phyloP scores from a whole-genome alignment of 2,888 invertebrate genomes.

The Periphyllus acericola region DNA sequence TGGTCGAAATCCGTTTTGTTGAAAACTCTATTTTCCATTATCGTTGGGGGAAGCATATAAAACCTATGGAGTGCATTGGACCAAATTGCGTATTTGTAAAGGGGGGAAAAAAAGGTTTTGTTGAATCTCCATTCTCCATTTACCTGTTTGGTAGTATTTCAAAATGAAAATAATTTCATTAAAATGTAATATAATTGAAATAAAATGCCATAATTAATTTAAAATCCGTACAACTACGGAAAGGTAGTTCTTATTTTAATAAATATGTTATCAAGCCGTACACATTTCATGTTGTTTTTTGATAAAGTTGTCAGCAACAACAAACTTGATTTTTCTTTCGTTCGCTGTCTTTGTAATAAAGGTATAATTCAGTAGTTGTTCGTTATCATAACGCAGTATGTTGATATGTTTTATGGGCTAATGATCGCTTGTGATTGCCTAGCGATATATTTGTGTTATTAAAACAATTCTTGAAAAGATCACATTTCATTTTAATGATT shows the following conservation, averaged over 20 bases:
- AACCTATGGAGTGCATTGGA: conserved; percentile 6
- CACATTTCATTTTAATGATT: background rate
- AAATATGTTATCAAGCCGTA: no score
- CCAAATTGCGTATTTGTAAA: background rate
- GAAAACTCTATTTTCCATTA: background rate
- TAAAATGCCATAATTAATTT: background rate
- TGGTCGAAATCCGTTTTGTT: conserved; percentile 27
- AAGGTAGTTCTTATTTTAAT: background rate
- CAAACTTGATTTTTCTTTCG: background rate
- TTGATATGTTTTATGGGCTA: background rate
- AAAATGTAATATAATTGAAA: background rate
- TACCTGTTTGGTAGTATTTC: background rate
- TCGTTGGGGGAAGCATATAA: background rate
- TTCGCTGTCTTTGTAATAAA: background rate
- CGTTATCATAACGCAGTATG: no score
- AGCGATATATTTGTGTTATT: background rate
- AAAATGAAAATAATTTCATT: background rate
- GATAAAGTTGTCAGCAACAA: background rate
- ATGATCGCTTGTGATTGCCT: background rate
- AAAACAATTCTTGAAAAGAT: background rate
- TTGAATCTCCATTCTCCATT: background rate
- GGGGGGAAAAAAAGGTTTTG: background rate
- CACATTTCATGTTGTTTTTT: no score
- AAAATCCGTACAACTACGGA: background rate
- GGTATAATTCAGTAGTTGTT: background rate